phyloP scores from a whole-genome alignment of 2,113 vertebrate species.

The cat (Felis catus) region F.catus_Fca126_mat1.0 CM031411.1:95933001-95933500 shows the following conservation, averaged over 20 bases:
- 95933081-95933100: not conserved
- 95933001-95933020: not conserved
- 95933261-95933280: not conserved
- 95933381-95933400: not conserved
- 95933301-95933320: not conserved
- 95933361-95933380: not conserved
- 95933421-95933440: not conserved
- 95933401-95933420: not conserved
- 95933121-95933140: not conserved
- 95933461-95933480: not conserved
- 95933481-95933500: not conserved
- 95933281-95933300: not conserved
- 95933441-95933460: not conserved
- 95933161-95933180: not conserved
- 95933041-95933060: not conserved
- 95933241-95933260: not conserved
- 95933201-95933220: not conserved
- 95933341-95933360: not conserved
- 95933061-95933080: not conserved
- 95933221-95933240: not conserved
- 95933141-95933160: not conserved
- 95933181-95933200: not conserved
- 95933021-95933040: not conserved
- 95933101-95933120: not conserved
- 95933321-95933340: not conserved